Percentiles rank a stretch among this genome's conserved stretches.
Conservation (phyloP, 2,113 vertebrate species). For the Rattus norvegicus region DNA sequence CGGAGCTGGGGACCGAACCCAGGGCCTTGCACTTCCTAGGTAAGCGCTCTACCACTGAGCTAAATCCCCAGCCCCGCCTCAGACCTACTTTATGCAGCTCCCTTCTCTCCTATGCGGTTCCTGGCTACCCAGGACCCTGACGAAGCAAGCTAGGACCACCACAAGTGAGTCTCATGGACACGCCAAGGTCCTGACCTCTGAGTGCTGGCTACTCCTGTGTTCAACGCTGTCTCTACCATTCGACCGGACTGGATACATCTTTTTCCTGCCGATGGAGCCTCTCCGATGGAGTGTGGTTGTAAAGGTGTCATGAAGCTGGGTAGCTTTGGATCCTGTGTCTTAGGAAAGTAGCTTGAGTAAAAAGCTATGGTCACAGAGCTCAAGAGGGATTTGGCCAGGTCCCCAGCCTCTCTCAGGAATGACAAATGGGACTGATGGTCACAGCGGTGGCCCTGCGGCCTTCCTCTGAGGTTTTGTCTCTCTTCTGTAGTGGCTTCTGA, state of each 20-base stretch:
- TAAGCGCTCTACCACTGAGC: too few species aligned
- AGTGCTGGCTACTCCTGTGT: background rate
- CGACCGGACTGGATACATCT: background rate
- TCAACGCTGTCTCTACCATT: background rate
- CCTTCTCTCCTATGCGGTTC: background rate
- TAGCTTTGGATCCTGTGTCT: background rate
- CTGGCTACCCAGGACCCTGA: background rate
- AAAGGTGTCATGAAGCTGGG: background rate
- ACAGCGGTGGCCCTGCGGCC: accelerated
- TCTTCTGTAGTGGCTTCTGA: accelerated
- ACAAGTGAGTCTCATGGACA: background rate
- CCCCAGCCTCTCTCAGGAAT: background rate
- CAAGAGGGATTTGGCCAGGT: background rate
- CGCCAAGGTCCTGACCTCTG: background rate
- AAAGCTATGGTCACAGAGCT: background rate
- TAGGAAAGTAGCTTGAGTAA: accelerated
- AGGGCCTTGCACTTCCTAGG: too few species aligned
- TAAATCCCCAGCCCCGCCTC: too few species aligned
- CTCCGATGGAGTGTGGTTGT: background rate
- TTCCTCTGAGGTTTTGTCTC: background rate
- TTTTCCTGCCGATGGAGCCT: background rate
- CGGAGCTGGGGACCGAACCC: too few species aligned
- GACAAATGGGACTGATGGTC: accelerated
- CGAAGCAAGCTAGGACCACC: background rate
- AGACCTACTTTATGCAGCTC: background rate